Evolutionary conservation across 1,140 invertebrate species (phyloP), one percentile per base, ranked within the genome.

Genomic region (Diorhabda elongata): DNA sequence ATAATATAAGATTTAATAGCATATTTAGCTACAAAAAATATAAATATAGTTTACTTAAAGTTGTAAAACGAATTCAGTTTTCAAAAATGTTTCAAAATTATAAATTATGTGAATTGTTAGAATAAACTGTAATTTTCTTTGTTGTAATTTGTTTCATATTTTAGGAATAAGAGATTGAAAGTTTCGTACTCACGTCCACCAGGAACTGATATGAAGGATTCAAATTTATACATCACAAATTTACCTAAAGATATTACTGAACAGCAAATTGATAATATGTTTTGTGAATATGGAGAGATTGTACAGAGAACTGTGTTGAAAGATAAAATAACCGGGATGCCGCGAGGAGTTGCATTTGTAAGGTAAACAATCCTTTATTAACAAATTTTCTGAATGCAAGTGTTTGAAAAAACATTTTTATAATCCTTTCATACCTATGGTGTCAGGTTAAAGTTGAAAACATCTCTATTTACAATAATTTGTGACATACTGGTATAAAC

Each of bases 191-290:
- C 95, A 11, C 84, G 95, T 73, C 95, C 94, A 3, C 92, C 92
- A 58, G 92, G 93, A 11, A 94, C 97, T 71, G 91, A 94, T 67
- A 95, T 96, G 71, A 98, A 97, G 82, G 94, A 96, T 81, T 96
- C 95, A 8, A 98, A 98, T 84, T 84, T 98, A 47, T 98, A 97
- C 83, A 90, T 98, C 64, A 92, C 93, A 67, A 96, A 96, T 85
- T 84, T 98, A 70, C 95, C 95, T 47, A 90, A 92, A 78, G 90
- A 91, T 74, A 89, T 92, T 60, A 92, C 90, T 41, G 91, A 95
- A 75, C 86, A 90, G 61, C 89, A 94, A 76, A 83, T 97, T 58
- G 90, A 93, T 76, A 88, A 89, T 58, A 87, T 95, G 77, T 97
- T 97, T 83, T 89, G 88, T 69, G 90, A 91, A 78, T 96, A 88